These are phyloP conservation scores for Geopemphigus sp. DNA, from an alignment of 1,140 invertebrate species.

Conservation along the genomic window DNA sequence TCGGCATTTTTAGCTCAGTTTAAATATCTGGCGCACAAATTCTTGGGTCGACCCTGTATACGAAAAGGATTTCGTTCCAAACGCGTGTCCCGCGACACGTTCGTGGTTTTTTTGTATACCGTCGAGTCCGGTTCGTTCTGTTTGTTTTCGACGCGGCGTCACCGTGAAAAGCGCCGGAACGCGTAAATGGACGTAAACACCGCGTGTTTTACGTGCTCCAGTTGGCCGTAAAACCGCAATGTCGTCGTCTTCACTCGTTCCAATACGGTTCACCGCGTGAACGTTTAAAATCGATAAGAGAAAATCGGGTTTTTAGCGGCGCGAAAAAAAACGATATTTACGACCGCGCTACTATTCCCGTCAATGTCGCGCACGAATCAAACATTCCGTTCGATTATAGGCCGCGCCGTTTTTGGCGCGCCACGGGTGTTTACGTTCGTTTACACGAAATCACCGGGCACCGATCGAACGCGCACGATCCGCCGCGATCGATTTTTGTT, in stretches of 20 bases:
- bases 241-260: not conserved
- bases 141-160: not conserved
- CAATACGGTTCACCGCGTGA: not conserved
- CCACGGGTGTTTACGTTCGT: not conserved
- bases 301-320: slow-evolving; percentile 34
- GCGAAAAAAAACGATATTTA: not conserved
- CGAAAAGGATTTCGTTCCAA: too few relatives aligned
- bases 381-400: not conserved
- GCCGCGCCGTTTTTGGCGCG: not conserved
- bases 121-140: not conserved
- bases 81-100: too few relatives aligned
- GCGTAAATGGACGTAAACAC: not conserved
- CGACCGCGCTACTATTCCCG: not conserved
- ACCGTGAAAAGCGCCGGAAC: not conserved
- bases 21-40: too few relatives aligned
- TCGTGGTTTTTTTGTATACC: too few relatives aligned
- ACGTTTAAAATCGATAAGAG: slow-evolving; percentile 34
- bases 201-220: slow-evolving; percentile 8
- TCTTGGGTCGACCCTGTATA: too few relatives aligned
- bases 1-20: too few relatives aligned
- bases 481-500: not conserved
- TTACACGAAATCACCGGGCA: not conserved
- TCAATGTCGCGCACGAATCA: not conserved
- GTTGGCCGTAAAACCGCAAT: slow-evolving; percentile 28
- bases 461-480: not conserved